A percentile compares a stretch with the other conserved stretches of the same genome.
These are phyloP conservation scores for Nothobranchius kuhntae DNA, from an alignment of 2,113 vertebrate species.

Conservation along the genomic window DNA sequence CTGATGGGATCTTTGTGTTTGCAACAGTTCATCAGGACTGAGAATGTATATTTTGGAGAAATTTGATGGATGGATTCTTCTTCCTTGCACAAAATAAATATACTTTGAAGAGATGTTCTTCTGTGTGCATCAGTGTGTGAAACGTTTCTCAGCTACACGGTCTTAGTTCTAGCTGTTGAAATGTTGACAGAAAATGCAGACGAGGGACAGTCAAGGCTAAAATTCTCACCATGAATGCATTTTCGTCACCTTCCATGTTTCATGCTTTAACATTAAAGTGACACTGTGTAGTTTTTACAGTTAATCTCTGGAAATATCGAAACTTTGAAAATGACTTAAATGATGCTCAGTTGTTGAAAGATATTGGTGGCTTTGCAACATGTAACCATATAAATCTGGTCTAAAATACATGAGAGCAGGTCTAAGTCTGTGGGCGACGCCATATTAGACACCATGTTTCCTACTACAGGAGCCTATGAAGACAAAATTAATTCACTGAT, in stretches of 20 bases:
- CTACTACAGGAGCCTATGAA: too few relatives aligned
- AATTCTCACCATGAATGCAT: slow-evolving; percentile 6
- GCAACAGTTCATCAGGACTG: slow-evolving; percentile 12
- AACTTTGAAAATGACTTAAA: too few relatives aligned
- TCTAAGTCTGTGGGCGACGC: too few relatives aligned
- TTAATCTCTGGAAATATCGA: too few relatives aligned
- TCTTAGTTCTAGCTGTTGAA: neutral
- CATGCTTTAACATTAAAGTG: neutral
- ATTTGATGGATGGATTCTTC: slow-evolving; percentile 17
- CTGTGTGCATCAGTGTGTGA: neutral
- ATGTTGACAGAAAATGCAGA: neutral
- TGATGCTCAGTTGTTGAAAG: too few relatives aligned
- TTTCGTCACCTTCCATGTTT: neutral
- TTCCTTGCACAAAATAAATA: slow-evolving; percentile 1
- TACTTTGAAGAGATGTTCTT: slow-evolving; percentile 1
- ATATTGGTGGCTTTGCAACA: too few relatives aligned
- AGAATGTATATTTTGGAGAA: neutral
- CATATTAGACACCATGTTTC: too few relatives aligned
- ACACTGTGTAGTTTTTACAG: too few relatives aligned
- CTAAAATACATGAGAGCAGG: too few relatives aligned
- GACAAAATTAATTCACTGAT: too few relatives aligned
- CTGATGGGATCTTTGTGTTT: slow-evolving; percentile 26
- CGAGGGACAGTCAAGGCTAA: neutral
- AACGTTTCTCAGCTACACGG: neutral
- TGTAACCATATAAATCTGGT: too few relatives aligned